phyloP scores from a whole-genome alignment of 2,113 vertebrate genomes.

The Clarias macrocephalus region DNA sequence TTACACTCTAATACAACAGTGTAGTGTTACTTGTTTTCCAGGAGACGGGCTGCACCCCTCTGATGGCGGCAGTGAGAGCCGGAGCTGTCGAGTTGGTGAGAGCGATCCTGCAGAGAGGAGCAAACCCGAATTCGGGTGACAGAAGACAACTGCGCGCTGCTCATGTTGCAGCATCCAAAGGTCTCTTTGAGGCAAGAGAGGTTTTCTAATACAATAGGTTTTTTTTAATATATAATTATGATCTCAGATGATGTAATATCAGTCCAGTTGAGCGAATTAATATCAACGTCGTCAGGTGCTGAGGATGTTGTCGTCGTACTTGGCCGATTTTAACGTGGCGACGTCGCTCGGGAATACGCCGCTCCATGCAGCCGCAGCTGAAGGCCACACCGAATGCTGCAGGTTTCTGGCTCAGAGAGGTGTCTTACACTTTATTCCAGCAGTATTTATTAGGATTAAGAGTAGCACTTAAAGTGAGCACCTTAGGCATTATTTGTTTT shows the following conservation, averaged over 20 bases:
- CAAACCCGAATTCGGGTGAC: constrained; percentile 72
- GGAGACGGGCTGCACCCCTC: constrained; percentile 75
- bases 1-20: neutral
- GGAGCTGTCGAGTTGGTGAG: constrained; percentile 73
- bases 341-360: constrained; percentile 77
- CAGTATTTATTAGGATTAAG: neutral
- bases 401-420: constrained; percentile 85
- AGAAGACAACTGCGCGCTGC: constrained; percentile 70
- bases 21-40: constrained; percentile 45
- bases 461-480: too few species aligned
- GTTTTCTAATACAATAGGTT: neutral
- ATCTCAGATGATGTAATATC: neutral
- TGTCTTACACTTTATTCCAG: constrained; percentile 51
- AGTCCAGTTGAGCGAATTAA: neutral
- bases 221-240: neutral
- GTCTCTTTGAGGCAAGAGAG: constrained; percentile 75
- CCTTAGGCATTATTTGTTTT: too few species aligned
- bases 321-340: constrained; percentile 75
- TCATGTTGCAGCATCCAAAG: constrained; percentile 82
- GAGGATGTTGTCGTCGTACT: constrained; percentile 65
- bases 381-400: constrained; percentile 79
- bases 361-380: constrained; percentile 78
- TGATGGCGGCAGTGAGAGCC: constrained; percentile 80
- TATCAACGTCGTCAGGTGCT: constrained; percentile 49
- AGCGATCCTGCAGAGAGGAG: constrained; percentile 74